These are phyloP conservation scores for Apodemus agrarius DNA, from an alignment of 2,797 vertebrate species.

Conservation along the genomic window DNA sequence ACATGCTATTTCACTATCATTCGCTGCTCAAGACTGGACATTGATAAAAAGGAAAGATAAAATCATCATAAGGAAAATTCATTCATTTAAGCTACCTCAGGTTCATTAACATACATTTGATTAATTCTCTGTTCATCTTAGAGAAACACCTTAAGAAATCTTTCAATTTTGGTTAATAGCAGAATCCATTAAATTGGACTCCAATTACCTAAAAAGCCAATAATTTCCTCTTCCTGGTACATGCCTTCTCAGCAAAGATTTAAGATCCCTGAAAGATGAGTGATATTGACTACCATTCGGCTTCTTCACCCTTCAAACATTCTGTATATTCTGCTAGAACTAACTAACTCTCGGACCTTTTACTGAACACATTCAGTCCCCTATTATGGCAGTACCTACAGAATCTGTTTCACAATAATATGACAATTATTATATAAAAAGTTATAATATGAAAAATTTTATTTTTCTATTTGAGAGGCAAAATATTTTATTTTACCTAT, in stretches of 20 bases:
- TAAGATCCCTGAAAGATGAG: slow-evolving; percentile 58
- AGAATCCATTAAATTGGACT: slow-evolving; percentile 72
- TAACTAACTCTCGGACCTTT: not conserved
- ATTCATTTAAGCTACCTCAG: slow-evolving; percentile 17
- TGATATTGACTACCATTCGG: slow-evolving; percentile 38
- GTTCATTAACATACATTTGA: slow-evolving; percentile 62
- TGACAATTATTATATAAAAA: not conserved
- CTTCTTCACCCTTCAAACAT: slow-evolving; percentile 48
- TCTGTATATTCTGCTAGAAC: slow-evolving; percentile 19
- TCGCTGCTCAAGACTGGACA: not conserved
- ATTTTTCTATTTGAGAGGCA: not conserved
- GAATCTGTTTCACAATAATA: not conserved
- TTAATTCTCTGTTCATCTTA: slow-evolving; percentile 65
- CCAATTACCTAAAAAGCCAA: slow-evolving; percentile 75
- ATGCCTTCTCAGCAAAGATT: slow-evolving; percentile 72
- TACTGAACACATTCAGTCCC: not conserved
- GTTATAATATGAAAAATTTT: not conserved
- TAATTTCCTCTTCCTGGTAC: slow-evolving; percentile 65
- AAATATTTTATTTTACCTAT: not conserved
- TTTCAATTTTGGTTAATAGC: slow-evolving; percentile 70
- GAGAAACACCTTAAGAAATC: slow-evolving; percentile 64
- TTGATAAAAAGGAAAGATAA: slow-evolving; percentile 9
- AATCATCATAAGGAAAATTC: not conserved
- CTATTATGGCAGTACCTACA: not conserved
- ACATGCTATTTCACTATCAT: not conserved